Evolutionary conservation across 2,797 vertebrate species (phyloP).

Genomic region (Amblyraja radiata): DNA sequence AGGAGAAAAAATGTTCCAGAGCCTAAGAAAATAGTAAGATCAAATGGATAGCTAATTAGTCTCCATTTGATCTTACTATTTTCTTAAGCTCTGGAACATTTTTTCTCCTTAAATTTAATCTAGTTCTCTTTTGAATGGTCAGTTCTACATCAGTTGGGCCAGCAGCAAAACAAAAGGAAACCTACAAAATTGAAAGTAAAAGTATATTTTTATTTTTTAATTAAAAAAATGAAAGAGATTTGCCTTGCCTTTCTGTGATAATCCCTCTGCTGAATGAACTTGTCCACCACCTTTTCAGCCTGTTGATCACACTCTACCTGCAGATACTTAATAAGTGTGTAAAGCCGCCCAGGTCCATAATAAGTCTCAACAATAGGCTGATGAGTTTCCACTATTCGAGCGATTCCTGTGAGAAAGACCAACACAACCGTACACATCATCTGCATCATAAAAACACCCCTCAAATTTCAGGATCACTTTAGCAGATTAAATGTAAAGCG

Average conservation of each 20-base stretch:
- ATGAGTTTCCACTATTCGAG: conserved; percentile 89
- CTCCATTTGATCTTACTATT: too few relatives aligned
- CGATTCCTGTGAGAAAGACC: conserved; percentile 70
- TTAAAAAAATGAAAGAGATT: background rate
- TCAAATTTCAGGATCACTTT: background rate
- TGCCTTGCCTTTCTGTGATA: conserved; percentile 79
- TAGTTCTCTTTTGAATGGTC: too few relatives aligned
- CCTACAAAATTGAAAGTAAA: background rate
- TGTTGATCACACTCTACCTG: conserved; percentile 89
- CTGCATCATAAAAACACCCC: background rate
- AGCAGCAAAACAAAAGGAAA: background rate
- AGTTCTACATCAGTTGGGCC: background rate
- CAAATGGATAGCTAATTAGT: background rate
- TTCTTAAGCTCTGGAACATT: too few relatives aligned
- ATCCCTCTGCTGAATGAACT: conserved; percentile 84
- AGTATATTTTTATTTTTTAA: background rate
- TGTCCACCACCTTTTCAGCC: conserved; percentile 87
- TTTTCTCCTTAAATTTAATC: too few relatives aligned
- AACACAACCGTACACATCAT: background rate
- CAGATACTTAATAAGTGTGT: conserved; percentile 83
- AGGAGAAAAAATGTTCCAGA: background rate
- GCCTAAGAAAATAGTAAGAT: background rate
- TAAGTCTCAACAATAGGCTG: conserved; percentile 96
- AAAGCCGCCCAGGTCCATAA: conserved; percentile 86
- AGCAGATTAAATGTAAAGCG: background rate